A percentile compares a stretch with the other conserved stretches of the same genome.
phyloP scores from a whole-genome alignment of 2,113 vertebrate species.

The Lampris incognitus region DNA sequence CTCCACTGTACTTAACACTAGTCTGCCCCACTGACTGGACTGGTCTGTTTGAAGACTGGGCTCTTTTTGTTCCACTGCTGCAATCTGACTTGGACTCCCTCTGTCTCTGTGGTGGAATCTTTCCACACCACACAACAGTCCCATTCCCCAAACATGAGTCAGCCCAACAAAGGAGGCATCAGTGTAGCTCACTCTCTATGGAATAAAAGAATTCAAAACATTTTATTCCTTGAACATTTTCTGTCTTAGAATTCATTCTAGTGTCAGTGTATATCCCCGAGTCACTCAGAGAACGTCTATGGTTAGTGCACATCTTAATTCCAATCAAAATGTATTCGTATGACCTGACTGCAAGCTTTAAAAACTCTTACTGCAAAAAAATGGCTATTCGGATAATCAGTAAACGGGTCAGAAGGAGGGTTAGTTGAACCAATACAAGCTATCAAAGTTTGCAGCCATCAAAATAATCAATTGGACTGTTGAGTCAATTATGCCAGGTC shows the following conservation, averaged over 20 bases:
- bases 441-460: conserved; percentile 41
- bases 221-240: conserved; percentile 46
- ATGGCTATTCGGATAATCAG: too few relatives aligned
- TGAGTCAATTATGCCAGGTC: conserved; percentile 47
- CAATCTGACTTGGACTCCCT: conserved; percentile 62
- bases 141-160: conserved; percentile 79
- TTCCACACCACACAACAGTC: conserved; percentile 73
- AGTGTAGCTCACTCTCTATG: conserved; percentile 60
- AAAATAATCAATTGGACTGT: conserved; percentile 66
- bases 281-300: conserved; percentile 16
- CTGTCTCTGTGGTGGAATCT: conserved; percentile 74
- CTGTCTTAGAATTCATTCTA: conserved; percentile 22
- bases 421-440: conserved; percentile 32
- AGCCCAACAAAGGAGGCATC: conserved; percentile 76
- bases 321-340: conserved; percentile 10
- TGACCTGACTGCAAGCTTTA: too few relatives aligned
- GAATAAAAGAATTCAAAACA: conserved; percentile 65
- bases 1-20: conserved; percentile 49
- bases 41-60: conserved; percentile 63
- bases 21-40: conserved; percentile 50
- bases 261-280: conserved; percentile 13
- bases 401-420: conserved; percentile 33
- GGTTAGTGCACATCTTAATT: conserved; percentile 26
- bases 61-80: conserved; percentile 71
- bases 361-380: too few relatives aligned